phyloP scores from a whole-genome alignment of 2,888 invertebrate species.

The Nomada hirtipes region DNA sequence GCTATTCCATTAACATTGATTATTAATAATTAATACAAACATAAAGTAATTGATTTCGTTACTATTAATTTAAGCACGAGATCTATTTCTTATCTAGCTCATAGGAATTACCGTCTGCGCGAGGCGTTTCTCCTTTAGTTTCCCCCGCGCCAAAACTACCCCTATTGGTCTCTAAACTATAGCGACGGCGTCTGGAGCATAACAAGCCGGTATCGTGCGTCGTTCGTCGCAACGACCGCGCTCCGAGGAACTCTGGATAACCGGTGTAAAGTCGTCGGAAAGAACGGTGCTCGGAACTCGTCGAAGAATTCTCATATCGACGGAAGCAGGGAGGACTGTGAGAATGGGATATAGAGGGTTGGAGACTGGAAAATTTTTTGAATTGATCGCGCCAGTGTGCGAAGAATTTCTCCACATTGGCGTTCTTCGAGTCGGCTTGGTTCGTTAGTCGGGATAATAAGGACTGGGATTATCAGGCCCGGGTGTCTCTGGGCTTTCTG shows the following conservation, averaged over 20 bases:
- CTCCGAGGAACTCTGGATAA: constrained; percentile 4
- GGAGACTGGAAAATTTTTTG: constrained; percentile 30
- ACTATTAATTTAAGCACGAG: too few species aligned
- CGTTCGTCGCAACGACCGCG: neutral
- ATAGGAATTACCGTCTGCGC: neutral
- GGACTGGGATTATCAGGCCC: neutral
- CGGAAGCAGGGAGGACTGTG: neutral
- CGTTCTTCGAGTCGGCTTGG: neutral
- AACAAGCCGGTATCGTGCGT: constrained; percentile 1
- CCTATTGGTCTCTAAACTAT: neutral
- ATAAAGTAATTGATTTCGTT: too few species aligned
- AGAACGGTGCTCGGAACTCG: constrained; percentile 61
- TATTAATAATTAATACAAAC: too few species aligned
- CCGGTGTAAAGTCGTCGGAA: constrained; percentile 2
- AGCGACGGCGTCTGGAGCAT: neutral
- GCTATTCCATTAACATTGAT: too few species aligned
- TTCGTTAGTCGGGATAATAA: constrained; percentile 30
- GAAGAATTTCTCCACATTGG: constrained; percentile 15
- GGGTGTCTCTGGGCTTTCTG: too few species aligned
- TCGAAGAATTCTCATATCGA: constrained; percentile 79
- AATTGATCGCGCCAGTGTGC: constrained; percentile 4
- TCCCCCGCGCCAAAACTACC: neutral
- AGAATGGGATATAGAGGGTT: neutral
- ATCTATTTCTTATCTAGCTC: neutral
- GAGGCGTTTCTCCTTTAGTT: neutral